These are phyloP conservation scores for Perodicticus potto DNA, from an alignment of 2,797 vertebrate species.

Conservation along the genomic window DNA sequence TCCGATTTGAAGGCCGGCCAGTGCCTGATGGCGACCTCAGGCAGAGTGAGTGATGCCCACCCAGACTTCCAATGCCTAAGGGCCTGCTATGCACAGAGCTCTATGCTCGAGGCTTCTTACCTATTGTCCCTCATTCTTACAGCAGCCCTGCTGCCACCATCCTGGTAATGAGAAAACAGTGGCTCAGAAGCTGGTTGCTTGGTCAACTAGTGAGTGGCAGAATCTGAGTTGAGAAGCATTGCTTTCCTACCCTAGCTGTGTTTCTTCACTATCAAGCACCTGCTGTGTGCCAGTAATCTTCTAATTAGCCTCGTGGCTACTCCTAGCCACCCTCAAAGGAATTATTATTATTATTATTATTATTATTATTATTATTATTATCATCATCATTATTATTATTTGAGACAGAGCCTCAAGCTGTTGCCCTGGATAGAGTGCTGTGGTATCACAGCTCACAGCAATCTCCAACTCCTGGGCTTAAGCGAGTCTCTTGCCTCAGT, in stretches of 20 bases:
- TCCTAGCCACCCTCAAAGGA: neutral
- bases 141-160: neutral
- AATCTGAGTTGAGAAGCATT: neutral
- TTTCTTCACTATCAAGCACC: neutral
- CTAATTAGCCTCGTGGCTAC: neutral
- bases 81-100: neutral
- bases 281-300: neutral
- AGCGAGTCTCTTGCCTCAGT: no score
- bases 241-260: neutral
- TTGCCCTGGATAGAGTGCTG: no score
- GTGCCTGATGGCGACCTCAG: conserved; percentile 84
- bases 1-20: conserved; percentile 81
- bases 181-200: neutral
- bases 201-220: neutral
- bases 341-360: neutral
- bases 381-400: no score
- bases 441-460: no score
- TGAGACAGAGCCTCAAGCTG: no score
- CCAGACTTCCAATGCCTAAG: accelerated
- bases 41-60: conserved; percentile 89
- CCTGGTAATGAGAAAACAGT: neutral
- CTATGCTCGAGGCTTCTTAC: neutral
- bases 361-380: neutral
- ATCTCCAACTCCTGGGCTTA: no score
- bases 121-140: neutral